Conservation (phyloP, 2,888 invertebrate species). For the Limenitis camilla region DNA sequence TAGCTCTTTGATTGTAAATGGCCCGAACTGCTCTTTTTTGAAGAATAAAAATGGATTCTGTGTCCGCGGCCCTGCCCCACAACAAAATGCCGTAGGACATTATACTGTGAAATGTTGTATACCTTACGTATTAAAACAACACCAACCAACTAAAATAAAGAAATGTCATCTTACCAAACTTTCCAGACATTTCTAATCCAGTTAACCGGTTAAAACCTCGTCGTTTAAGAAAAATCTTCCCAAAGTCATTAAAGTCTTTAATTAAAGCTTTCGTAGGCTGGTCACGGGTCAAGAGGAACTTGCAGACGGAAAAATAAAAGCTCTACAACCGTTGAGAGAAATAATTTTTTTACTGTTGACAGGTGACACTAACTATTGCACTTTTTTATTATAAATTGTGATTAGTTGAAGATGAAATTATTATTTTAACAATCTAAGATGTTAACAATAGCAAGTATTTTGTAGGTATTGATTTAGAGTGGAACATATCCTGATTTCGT, state of each 20-base stretch:
- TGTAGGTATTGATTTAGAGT: too few species aligned
- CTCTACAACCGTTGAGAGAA: slow-evolving; percentile 20
- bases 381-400: too few species aligned
- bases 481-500: too few species aligned
- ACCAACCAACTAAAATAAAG: slow-evolving; percentile 12
- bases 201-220: slow-evolving; percentile 39
- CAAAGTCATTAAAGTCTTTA: slow-evolving; percentile 62
- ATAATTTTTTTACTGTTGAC: slow-evolving; percentile 5
- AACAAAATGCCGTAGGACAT: too few species aligned
- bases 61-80: too few species aligned
- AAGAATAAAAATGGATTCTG: too few species aligned
- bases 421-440: too few species aligned
- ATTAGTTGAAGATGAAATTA: too few species aligned
- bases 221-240: slow-evolving; percentile 44
- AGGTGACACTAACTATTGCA: background rate
- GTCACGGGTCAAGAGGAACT: slow-evolving; percentile 35
- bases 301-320: slow-evolving; percentile 36
- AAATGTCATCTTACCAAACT: slow-evolving; percentile 36
- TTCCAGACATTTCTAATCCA: slow-evolving; percentile 55
- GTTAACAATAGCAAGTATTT: too few species aligned
- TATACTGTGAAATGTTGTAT: too few species aligned
- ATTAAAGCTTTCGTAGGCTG: slow-evolving; percentile 47
- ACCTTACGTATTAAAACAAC: background rate
- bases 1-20: too few species aligned
- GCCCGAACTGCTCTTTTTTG: too few species aligned